Evolutionary conservation across 2,888 invertebrate species (phyloP), one percentile per base, ranked within the genome.

Genomic region (Serripes groenlandicus): DNA sequence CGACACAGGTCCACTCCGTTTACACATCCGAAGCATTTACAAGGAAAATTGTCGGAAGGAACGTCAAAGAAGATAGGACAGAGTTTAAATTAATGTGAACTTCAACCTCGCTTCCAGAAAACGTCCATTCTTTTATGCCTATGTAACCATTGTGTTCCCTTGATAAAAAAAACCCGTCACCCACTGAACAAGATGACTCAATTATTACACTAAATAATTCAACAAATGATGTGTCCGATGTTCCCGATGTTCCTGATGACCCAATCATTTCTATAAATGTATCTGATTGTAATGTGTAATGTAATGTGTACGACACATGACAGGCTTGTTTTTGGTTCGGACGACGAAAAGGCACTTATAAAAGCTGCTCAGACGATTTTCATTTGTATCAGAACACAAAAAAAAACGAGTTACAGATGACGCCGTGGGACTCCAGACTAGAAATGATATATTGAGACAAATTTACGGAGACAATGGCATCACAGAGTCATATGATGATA

Each of bases 301-400:
- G n/a, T n/a, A n/a, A n/a, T n/a, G n/a, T n/a, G n/a, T n/a, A n/a
- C n/a, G n/a, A n/a, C n/a, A n/a, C n/a, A n/a, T 0, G 23, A n/a
- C 18, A 75, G 71, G 60, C 42, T 81, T 4, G 75, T 81, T 9
- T 72, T 85, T 11, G 78, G 76, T 5, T 71, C 75, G 37, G 81
- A 81, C n/a, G 66, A 79, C n/a, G 81, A 86, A 62, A 37, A 60
- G 30, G 72, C 79, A 21, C 15, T 78, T 52, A 73, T 86, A 7
- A 81, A 79, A 42, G 74, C 81, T 9, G 77, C 79, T 26, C 37
- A 34, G 23, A 5, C 37, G n/a, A 11, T 23, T 26, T 56, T n/a
- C n/a, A n/a, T n/a, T n/a, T n/a, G n/a, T n/a, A n/a, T n/a, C n/a
- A n/a, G n/a, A n/a, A n/a, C n/a, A n/a, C n/a, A n/a, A n/a, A n/a